Evolutionary conservation across 2,888 invertebrate genomes (phyloP).

Genomic region (Platycnemis pennipes): DNA sequence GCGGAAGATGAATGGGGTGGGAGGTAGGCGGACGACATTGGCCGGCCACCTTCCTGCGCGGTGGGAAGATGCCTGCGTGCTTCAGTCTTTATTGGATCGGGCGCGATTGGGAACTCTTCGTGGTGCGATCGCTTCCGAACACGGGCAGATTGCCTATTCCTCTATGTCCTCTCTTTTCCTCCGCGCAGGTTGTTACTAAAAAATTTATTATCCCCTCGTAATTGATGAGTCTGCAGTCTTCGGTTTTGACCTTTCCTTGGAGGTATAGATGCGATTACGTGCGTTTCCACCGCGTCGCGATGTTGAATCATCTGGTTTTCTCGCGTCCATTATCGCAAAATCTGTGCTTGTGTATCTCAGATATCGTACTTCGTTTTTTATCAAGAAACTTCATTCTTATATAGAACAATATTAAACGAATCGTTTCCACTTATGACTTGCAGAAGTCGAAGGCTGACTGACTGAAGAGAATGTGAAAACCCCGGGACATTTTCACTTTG

Average conservation of each 20-base stretch:
- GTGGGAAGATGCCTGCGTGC: background rate
- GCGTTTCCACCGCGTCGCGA: background rate
- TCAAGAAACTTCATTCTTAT: background rate
- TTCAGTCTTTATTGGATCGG: background rate
- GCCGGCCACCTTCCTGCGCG: no score
- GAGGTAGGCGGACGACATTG: background rate
- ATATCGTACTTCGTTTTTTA: background rate
- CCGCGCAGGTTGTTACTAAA: background rate
- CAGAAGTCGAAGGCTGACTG: background rate
- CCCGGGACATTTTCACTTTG: no score
- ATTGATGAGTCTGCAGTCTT: background rate
- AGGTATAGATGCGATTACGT: background rate
- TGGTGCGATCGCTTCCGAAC: background rate
- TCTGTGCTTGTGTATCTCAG: background rate
- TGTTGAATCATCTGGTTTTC: no score
- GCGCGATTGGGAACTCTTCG: background rate
- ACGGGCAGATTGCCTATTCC: background rate
- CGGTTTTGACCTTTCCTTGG: background rate
- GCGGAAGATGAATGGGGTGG: background rate
- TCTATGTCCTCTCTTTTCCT: background rate
- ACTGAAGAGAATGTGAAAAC: no score
- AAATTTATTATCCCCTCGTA: background rate
- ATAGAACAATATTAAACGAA: background rate
- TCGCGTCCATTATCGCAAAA: background rate
- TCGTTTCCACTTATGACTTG: background rate